Evolutionary conservation across 2,888 invertebrate genomes (phyloP).

Genomic region (Galeopsomyia nigrocyanea): DNA sequence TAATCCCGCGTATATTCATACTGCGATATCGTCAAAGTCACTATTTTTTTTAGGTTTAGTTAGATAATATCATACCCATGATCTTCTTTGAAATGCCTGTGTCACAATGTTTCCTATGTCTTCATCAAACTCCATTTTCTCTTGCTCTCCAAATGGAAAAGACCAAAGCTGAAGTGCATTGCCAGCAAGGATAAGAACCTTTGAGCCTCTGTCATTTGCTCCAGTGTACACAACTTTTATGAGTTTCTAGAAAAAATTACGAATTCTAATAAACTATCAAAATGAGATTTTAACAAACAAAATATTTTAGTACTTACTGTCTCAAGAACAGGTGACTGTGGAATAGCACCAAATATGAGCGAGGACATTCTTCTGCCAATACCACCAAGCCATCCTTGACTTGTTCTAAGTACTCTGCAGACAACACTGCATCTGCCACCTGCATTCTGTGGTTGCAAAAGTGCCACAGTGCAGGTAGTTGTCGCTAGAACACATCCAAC

Average conservation of each 20-base stretch:
- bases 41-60: background rate
- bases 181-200: slow-evolving; percentile 82
- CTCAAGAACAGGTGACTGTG: slow-evolving; percentile 74
- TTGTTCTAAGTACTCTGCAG: slow-evolving; percentile 79
- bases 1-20: too few relatives aligned
- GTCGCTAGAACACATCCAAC: slow-evolving; percentile 89
- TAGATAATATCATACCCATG: slow-evolving; percentile 74
- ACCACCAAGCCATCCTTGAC: slow-evolving; percentile 89
- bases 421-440: slow-evolving; percentile 79
- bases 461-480: slow-evolving; percentile 89
- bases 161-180: slow-evolving; percentile 88
- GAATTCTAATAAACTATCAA: slow-evolving; percentile 15
- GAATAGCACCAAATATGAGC: slow-evolving; percentile 83
- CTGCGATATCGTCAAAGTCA: too few relatives aligned
- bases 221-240: slow-evolving; percentile 74
- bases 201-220: slow-evolving; percentile 69
- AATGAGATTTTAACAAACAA: slow-evolving; percentile 11
- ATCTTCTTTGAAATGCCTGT: slow-evolving; percentile 78
- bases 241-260: slow-evolving; percentile 68
- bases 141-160: slow-evolving; percentile 75
- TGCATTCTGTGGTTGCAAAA: slow-evolving; percentile 75
- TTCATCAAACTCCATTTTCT: slow-evolving; percentile 81
- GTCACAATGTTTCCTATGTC: slow-evolving; percentile 81
- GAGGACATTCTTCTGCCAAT: slow-evolving; percentile 86
- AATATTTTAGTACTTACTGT: slow-evolving; percentile 70